Percentiles rank a stretch among this genome's conserved stretches.
Evolutionary conservation across 2,797 vertebrate genomes (phyloP).

Genomic region (Anguilla pacifica): DNA sequence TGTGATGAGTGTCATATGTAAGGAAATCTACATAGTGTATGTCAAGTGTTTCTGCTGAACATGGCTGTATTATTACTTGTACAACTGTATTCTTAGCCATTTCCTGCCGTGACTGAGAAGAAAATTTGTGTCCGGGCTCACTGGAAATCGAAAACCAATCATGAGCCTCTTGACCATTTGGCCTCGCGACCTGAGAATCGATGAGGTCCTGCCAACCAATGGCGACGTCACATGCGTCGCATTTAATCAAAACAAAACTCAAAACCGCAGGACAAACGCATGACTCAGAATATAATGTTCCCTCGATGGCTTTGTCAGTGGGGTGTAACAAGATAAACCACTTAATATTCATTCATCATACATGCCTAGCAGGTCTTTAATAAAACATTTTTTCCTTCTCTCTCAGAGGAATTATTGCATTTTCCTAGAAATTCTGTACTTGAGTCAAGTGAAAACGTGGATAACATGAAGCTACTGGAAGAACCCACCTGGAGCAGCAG

Average conservation of each 20-base stretch:
- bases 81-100: not conserved
- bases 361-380: constrained; percentile 41
- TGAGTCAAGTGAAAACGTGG: constrained; percentile 15
- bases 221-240: not conserved
- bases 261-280: not conserved
- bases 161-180: not conserved
- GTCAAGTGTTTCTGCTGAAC: not conserved
- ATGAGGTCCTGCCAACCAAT: not conserved
- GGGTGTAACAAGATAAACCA: constrained; percentile 29
- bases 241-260: not conserved
- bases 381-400: constrained; percentile 23
- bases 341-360: constrained; percentile 32
- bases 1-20: not conserved
- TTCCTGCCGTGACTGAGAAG: not conserved
- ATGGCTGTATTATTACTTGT: not conserved
- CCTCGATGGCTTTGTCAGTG: not conserved
- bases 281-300: not conserved
- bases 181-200: not conserved
- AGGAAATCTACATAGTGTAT: not conserved
- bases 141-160: not conserved
- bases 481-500: not conserved
- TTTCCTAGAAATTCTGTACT: constrained; percentile 22
- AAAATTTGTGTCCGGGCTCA: not conserved
- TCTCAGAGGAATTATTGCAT: not conserved
- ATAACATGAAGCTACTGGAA: not conserved